phyloP scores from a whole-genome alignment of 2,797 vertebrate genomes.

The Agapornis canus region DNA sequence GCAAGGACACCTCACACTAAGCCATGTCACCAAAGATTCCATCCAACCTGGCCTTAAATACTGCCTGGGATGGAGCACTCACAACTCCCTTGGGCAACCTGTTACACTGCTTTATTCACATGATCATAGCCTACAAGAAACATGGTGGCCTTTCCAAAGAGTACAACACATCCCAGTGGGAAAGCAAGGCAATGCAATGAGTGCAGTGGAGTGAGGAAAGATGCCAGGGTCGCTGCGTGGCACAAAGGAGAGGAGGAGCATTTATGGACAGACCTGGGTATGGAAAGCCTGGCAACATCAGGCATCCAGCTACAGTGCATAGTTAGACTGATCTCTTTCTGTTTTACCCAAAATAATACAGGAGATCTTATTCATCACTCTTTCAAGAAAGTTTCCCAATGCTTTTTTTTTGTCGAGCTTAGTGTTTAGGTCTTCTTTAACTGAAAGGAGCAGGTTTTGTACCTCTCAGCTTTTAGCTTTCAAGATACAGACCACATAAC shows the following conservation, averaged over 20 bases:
- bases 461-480: neutral
- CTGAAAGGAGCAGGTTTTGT: neutral
- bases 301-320: neutral
- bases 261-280: neutral
- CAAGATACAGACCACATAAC: neutral
- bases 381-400: neutral
- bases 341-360: neutral
- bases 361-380: neutral
- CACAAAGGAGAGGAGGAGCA: neutral
- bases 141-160: neutral
- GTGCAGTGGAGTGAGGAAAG: rapidly evolving
- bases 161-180: neutral
- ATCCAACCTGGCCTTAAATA: neutral
- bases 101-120: neutral
- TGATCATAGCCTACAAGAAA: neutral
- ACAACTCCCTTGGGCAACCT: neutral
- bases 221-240: neutral
- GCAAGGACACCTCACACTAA: neutral
- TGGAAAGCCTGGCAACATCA: neutral
- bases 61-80: neutral
- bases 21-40: neutral
- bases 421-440: neutral
- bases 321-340: neutral
- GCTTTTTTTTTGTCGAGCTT: neutral
- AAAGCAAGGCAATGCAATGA: neutral